A percentile compares a stretch with the other conserved stretches of the same genome.
phyloP scores from a whole-genome alignment of 1,140 invertebrate genomes.

The Psilanteris sp. region DNA sequence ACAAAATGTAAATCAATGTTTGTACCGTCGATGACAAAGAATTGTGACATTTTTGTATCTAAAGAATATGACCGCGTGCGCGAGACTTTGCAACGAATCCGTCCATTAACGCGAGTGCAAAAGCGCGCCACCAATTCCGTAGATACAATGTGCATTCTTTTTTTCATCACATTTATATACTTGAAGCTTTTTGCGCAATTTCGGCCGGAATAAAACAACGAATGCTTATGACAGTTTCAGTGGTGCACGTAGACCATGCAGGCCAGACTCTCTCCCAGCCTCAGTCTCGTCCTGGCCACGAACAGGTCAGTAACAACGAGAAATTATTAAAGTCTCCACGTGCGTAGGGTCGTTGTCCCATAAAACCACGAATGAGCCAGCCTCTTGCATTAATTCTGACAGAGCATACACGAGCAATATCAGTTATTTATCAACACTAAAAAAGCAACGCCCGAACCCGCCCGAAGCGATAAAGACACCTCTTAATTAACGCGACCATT shows the following conservation, averaged over 20 bases:
- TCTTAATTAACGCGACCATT: slow-evolving; percentile 14
- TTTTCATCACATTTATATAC: slow-evolving; percentile 46
- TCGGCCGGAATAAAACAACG: slow-evolving; percentile 74
- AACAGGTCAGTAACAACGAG: slow-evolving; percentile 79
- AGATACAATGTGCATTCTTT: slow-evolving; percentile 29
- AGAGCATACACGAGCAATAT: slow-evolving; percentile 46
- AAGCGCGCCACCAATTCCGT: slow-evolving; percentile 14
- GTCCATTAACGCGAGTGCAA: too few relatives aligned
- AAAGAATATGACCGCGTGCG: too few relatives aligned
- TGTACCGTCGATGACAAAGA: too few relatives aligned
- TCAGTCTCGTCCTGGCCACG: slow-evolving; percentile 79
- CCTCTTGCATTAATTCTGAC: slow-evolving; percentile 56
- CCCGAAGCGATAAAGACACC: background rate
- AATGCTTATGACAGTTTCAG: slow-evolving; percentile 79
- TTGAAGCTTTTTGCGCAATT: slow-evolving; percentile 56
- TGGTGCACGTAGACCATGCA: slow-evolving; percentile 80
- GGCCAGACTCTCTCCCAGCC: slow-evolving; percentile 79
- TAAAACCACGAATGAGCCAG: slow-evolving; percentile 61
- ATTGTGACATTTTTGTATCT: too few relatives aligned
- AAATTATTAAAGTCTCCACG: slow-evolving; percentile 68
- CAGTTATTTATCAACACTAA: slow-evolving; percentile 53
- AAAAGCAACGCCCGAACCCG: slow-evolving; percentile 5
- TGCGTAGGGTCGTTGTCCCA: slow-evolving; percentile 56
- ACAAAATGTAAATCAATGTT: background rate
- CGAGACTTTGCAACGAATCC: too few relatives aligned